Percentiles rank a stretch among this genome's conserved stretches.
Conservation (phyloP, 2,113 vertebrate species). For the Rhea americana region DNA sequence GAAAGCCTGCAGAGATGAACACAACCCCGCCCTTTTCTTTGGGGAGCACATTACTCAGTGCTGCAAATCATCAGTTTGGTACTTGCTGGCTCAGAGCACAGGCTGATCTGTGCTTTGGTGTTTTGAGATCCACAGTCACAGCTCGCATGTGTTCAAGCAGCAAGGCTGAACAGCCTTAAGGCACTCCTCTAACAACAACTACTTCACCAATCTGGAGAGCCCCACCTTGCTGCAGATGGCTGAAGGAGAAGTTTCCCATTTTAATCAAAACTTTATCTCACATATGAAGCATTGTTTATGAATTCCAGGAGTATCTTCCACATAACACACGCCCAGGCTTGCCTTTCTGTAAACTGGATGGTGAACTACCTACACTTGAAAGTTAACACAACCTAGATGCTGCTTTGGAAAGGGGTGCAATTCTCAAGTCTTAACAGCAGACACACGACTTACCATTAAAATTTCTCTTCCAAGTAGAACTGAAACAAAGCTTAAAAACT, state of each 20-base stretch:
- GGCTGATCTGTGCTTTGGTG: neutral
- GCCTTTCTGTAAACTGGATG: neutral
- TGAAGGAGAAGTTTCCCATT: constrained; percentile 28
- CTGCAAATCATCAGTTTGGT: neutral
- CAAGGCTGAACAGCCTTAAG: neutral
- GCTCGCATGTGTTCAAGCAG: neutral
- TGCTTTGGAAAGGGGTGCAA: neutral
- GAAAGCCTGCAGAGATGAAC: neutral
- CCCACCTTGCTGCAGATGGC: constrained; percentile 46
- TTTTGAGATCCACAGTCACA: neutral
- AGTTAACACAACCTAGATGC: neutral
- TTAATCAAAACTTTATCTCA: constrained; percentile 48
- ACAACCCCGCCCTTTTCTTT: rapidly evolving
- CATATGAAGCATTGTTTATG: constrained; percentile 27
- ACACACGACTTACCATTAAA: neutral
- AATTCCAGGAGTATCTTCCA: constrained; percentile 24
- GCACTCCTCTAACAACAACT: neutral
- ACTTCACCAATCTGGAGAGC: constrained; percentile 9
- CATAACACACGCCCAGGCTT: neutral
- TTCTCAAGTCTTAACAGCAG: neutral
- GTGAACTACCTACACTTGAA: neutral
- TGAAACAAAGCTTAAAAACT: neutral
- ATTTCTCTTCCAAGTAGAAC: neutral
- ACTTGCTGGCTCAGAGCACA: neutral
- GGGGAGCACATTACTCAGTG: rapidly evolving